Evolutionary conservation across 2,888 invertebrate genomes (phyloP).

Genomic region (Tanytarsus gracilentus): DNA sequence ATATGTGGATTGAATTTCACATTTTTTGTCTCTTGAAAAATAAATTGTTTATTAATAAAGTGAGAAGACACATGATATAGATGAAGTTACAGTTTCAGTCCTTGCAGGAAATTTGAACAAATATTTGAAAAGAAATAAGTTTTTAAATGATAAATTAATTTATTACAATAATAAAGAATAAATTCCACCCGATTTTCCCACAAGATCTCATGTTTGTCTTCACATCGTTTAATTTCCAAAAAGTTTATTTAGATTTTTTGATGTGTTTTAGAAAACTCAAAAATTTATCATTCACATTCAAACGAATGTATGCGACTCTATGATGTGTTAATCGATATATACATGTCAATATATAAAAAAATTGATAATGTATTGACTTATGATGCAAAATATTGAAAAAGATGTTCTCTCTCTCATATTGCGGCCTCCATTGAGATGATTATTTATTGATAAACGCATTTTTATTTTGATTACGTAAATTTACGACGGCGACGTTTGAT

Average conservation of each 20-base stretch:
- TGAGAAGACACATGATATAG: neutral
- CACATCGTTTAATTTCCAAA: too few relatives aligned
- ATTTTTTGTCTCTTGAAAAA: neutral
- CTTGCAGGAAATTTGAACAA: too few relatives aligned
- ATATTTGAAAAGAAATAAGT: too few relatives aligned
- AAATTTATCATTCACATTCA: neutral
- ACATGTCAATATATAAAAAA: slow-evolving; percentile 2
- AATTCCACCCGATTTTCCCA: too few relatives aligned
- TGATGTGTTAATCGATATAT: slow-evolving; percentile 26
- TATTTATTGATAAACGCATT: too few relatives aligned
- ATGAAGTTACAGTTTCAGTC: too few relatives aligned
- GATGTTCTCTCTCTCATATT: too few relatives aligned
- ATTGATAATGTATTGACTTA: neutral
- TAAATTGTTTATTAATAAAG: neutral
- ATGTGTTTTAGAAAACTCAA: neutral
- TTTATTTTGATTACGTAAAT: too few relatives aligned
- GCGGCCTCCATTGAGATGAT: too few relatives aligned
- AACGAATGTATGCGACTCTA: neutral
- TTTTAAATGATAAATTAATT: too few relatives aligned
- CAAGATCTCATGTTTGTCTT: slow-evolving; percentile 10
- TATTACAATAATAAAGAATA: too few relatives aligned
- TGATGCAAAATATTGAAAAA: slow-evolving; percentile 12
- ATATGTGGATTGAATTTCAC: neutral
- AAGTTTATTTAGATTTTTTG: neutral
- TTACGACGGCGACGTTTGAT: too few relatives aligned